Conservation (phyloP, 2,888 invertebrate genomes). For the Geophilus truncorum region DNA sequence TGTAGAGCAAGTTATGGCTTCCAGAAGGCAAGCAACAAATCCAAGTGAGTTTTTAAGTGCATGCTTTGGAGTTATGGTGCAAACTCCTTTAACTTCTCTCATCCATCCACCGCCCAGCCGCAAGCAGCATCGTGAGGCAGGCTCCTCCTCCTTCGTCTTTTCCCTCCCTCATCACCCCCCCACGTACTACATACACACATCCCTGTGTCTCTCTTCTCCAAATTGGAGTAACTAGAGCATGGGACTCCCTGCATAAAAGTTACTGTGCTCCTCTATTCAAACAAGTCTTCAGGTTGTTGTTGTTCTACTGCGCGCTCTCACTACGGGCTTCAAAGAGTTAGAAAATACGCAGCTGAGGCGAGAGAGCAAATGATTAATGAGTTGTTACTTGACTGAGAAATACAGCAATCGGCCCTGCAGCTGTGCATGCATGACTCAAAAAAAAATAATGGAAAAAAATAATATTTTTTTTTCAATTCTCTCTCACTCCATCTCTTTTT, state of each 20-base stretch:
- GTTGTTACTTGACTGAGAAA: constrained; percentile 1
- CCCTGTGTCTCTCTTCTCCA: background rate
- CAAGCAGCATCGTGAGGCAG: background rate
- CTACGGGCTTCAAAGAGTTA: background rate
- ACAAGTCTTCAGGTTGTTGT: constrained; percentile 11
- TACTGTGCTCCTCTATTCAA: constrained; percentile 16
- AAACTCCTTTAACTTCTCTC: background rate
- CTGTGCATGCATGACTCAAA: background rate
- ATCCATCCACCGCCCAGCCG: background rate
- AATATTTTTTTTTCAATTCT: background rate
- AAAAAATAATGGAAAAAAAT: background rate
- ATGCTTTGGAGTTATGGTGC: background rate
- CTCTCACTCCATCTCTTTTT: background rate
- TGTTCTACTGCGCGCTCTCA: background rate
- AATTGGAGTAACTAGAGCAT: constrained; percentile 1
- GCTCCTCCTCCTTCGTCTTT: constrained; percentile 7
- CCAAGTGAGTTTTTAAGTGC: constrained; percentile 5
- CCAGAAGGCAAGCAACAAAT: background rate
- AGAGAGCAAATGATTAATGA: constrained; percentile 17
- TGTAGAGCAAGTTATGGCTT: background rate
- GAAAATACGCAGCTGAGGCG: background rate
- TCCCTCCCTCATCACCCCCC: constrained; percentile 8
- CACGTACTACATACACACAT: background rate
- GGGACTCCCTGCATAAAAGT: background rate
- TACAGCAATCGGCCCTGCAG: constrained; percentile 14